A percentile compares a stretch with the other conserved stretches of the same genome.
These are phyloP conservation scores for Phymorhynchus buccinoides DNA, from an alignment of 1,140 invertebrate species.

Conservation along the genomic window DNA sequence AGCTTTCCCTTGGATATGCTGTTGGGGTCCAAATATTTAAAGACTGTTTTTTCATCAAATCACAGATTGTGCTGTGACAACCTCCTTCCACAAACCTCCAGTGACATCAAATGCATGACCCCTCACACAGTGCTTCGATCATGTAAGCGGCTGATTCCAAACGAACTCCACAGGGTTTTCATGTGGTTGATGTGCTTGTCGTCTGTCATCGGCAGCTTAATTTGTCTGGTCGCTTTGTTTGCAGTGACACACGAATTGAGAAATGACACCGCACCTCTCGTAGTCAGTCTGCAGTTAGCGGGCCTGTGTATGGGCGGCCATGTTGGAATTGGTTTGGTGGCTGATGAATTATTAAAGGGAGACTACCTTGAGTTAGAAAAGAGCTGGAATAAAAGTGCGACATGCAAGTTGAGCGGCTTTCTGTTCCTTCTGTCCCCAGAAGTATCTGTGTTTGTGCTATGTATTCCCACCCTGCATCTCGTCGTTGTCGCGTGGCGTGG, in stretches of 20 bases:
- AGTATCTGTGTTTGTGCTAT: constrained; percentile 56
- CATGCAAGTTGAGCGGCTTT: constrained; percentile 57
- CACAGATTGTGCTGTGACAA: no score
- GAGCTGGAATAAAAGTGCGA: constrained; percentile 52
- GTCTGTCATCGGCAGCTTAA: not conserved
- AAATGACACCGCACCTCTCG: constrained; percentile 41
- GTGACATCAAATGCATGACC: no score
- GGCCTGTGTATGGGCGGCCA: constrained; percentile 67
- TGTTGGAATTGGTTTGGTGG: constrained; percentile 56
- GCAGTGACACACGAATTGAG: not conserved
- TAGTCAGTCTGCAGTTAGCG: constrained; percentile 56
- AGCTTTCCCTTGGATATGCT: no score
- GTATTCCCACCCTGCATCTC: constrained; percentile 59
- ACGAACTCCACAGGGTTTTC: no score
- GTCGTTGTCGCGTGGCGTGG: constrained; percentile 51
- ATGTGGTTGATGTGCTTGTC: no score
- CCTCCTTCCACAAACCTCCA: no score
- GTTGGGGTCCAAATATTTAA: no score
- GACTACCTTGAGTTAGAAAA: constrained; percentile 53
- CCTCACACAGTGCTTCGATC: no score
- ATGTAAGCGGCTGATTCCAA: no score
- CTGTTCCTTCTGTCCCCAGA: constrained; percentile 57
- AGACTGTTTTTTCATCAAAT: no score
- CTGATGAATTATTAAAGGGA: constrained; percentile 53
- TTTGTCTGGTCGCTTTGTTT: not conserved